Base-by-base conservation (phyloP, 1,140 invertebrate genomes). In the Riptortus pedestris region DNA sequence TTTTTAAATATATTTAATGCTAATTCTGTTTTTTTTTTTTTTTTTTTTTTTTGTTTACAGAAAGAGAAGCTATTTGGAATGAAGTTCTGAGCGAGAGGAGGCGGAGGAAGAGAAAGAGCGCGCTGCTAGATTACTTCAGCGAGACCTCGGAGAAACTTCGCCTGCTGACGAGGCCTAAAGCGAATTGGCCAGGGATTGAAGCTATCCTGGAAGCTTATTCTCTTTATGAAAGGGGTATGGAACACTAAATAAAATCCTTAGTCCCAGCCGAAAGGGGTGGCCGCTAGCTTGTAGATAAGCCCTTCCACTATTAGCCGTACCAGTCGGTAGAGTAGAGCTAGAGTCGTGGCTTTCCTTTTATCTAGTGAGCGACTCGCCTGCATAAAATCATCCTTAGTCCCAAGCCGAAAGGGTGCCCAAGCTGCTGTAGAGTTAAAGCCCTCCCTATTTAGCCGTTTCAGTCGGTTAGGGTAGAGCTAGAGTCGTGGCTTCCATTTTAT, bases 21-120 rank as follows among this genome's bases (percentile, higher is more conserved):
- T 38, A 9, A 9, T 38, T 38, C 16, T 38, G 5, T 38, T 38
- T 38, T 38, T 38, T 38, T 38, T 38, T 38, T 38, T 38, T 38
- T 38, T 38, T 38, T 38, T 38, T 38, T 38, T 38, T n/a, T n/a
- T n/a, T n/a, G n/a, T n/a, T n/a, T n/a, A 45, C 70, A 78, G 78
- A 78, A 69, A 72, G 73, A 24, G 78, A 79, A 71, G 45, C 70
- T 7, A 74, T 72, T 18, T 79, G 78, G 78, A 76, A 76, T 60
- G 73, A 73, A 60, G 68, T 78, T 47, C 52, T 79, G 3, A 71
- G 73, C 62, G 77, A 78, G 58, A 71, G 77, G n/a, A 75, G 77
- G 58, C n/a, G 22, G 48, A 70, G 77, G 29, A 77, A 74, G 66
- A 72, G 73, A 55, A 70, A 70, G 0, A 77, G 76, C 60, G 69